Evolutionary conservation across 2,113 vertebrate species (phyloP).

Genomic region (Aphelocoma coerulescens): DNA sequence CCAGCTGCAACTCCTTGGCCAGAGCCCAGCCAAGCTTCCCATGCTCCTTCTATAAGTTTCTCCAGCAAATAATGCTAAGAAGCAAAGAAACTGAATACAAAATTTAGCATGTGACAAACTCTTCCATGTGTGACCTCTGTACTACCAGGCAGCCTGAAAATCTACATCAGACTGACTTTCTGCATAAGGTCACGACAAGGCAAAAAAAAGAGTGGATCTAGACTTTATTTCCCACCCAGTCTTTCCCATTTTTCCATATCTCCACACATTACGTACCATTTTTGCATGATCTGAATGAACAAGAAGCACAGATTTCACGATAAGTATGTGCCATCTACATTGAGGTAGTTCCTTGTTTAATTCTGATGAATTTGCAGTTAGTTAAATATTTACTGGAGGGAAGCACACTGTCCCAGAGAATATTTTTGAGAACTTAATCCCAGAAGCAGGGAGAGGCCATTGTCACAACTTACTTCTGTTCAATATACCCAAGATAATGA

Average conservation of each 20-base stretch:
- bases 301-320: not conserved
- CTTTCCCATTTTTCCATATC: not conserved
- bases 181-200: not conserved
- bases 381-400: not conserved
- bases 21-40: conserved; percentile 17
- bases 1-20: conserved; percentile 48
- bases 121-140: conserved; percentile 27
- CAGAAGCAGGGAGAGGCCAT: not conserved
- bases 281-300: not conserved
- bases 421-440: not conserved
- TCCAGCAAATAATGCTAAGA: not conserved
- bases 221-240: not conserved
- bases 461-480: not conserved
- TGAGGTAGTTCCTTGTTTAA: not conserved
- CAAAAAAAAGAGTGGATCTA: not conserved
- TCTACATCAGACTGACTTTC: not conserved
- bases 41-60: not conserved
- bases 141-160: not conserved
- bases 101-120: conserved; percentile 31
- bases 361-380: not conserved
- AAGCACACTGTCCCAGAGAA: not conserved
- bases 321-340: not conserved
- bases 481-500: not conserved
- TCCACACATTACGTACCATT: not conserved
- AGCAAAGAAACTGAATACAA: conserved; percentile 5